A percentile compares a stretch with the other conserved stretches of the same genome.
Evolutionary conservation across 2,888 invertebrate genomes (phyloP).

Genomic region (Phaedon cochleariae): DNA sequence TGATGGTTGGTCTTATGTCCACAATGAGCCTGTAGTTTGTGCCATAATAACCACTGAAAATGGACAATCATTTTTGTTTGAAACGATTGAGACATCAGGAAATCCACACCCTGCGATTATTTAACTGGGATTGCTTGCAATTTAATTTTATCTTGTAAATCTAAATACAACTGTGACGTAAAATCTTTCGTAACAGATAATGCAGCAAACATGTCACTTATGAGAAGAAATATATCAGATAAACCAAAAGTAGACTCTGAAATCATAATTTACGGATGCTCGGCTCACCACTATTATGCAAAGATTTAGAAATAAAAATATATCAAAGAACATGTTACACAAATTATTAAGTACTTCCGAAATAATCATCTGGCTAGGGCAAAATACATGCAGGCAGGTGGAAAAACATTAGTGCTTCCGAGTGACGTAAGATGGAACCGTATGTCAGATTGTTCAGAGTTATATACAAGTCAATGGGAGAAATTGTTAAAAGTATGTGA

Average conservation of each 20-base stretch:
- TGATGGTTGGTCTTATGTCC: constrained; percentile 37
- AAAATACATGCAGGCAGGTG: too few species aligned
- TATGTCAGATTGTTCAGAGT: too few species aligned
- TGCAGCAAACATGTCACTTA: constrained; percentile 10
- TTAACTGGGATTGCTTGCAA: constrained; percentile 2
- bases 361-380: too few species aligned
- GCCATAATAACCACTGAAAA: constrained; percentile 23
- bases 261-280: constrained; percentile 17
- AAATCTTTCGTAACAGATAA: constrained; percentile 21
- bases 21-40: constrained; percentile 35
- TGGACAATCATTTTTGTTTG: constrained; percentile 20
- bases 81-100: background rate
- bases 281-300: constrained; percentile 28
- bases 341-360: too few species aligned
- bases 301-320: too few species aligned
- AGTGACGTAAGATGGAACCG: too few species aligned
- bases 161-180: constrained; percentile 16
- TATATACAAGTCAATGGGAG: too few species aligned
- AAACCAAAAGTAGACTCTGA: background rate
- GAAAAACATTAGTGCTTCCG: too few species aligned
- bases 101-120: background rate
- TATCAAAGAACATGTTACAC: too few species aligned
- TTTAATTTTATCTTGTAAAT: constrained; percentile 22
- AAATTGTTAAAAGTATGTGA: too few species aligned
- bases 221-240: constrained; percentile 15